A percentile compares a stretch with the other conserved stretches of the same genome.
phyloP scores from a whole-genome alignment of 1,140 invertebrate species.

The Cepaea nemoralis region DNA sequence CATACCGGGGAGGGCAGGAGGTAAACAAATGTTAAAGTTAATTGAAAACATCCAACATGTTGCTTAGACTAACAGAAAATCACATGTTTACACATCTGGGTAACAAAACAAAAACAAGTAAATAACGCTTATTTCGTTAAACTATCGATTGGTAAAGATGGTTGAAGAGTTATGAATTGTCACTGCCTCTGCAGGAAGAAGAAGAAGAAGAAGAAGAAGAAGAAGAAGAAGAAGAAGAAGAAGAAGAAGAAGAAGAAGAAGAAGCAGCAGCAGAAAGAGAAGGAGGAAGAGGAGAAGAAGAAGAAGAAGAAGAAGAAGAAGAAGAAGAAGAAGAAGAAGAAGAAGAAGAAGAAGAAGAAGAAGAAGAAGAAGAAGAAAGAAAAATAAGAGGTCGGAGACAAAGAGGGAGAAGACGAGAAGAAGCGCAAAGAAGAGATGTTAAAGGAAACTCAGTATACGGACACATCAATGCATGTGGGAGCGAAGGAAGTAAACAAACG shows the following conservation, averaged over 20 bases:
- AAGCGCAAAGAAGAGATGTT: not conserved
- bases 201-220: not conserved
- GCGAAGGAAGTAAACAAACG: too few species aligned
- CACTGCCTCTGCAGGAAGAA: not conserved
- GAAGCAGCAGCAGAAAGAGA: not conserved
- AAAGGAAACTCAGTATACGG: too few species aligned
- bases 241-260: not conserved
- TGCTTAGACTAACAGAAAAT: not conserved
- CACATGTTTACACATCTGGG: not conserved
- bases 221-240: constrained; percentile 16
- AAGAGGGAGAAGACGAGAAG: not conserved
- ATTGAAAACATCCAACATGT: not conserved
- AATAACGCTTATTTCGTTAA: not conserved
- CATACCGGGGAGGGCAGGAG: too few species aligned
- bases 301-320: not conserved
- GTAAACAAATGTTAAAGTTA: too few species aligned
- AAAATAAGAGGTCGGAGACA: not conserved
- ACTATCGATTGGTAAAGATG: too few species aligned
- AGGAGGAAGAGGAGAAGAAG: not conserved
- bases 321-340: not conserved
- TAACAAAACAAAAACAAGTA: not conserved
- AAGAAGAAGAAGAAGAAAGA: not conserved
- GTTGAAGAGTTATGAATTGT: not conserved
- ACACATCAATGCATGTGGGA: too few species aligned
- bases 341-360: not conserved